Evolutionary conservation across 2,888 invertebrate species (phyloP), one percentile per base, ranked within the genome.

Genomic region (Lissonota sp.): DNA sequence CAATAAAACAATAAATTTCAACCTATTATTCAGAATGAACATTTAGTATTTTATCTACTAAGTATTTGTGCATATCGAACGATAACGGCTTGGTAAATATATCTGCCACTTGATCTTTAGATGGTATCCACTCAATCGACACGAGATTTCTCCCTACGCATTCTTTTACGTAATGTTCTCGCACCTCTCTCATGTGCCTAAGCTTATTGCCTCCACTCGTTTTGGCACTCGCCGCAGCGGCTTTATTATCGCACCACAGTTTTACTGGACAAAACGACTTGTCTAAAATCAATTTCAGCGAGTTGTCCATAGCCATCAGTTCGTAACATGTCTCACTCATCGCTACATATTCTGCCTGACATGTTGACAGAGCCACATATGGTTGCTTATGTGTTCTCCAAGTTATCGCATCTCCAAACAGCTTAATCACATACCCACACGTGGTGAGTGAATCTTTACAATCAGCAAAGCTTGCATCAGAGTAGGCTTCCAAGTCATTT

Each of bases 171-270:
- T 82, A 73, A 44, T 81, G 81, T 62, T 75, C 80, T 37, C 58
- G 46, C 8, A 81, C 40, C 16, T 83, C 76, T 4, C 51, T 72
- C 72, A 79, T 79, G 57, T 83, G 80, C 42, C 79, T 73, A 0
- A 84, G 53, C 39, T 64, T 74, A 66, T 53, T 75, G 5, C 82
- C 72, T 4, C 79, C 79, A 79, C 40, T 76, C n/a, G 42, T 64
- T 12, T 78, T 37, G 8, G 64, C 71, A 42, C 64, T 66, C 4
- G 78, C 77, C 55, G 42, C 64, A 44, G 86, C 86, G 26, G 84
- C 84, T 75, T 79, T 80, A 60, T 86, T 85, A 49, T 86, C 82
- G 44, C 84, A 85, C 80, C 83, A 85, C 7, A 85, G 16, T 40
- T 49, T 79, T 8, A 83, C 73, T 6, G 58, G 71, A 37, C 44